Evolutionary conservation across 2,888 invertebrate genomes (phyloP).

Genomic region (Spicauda simplicius): DNA sequence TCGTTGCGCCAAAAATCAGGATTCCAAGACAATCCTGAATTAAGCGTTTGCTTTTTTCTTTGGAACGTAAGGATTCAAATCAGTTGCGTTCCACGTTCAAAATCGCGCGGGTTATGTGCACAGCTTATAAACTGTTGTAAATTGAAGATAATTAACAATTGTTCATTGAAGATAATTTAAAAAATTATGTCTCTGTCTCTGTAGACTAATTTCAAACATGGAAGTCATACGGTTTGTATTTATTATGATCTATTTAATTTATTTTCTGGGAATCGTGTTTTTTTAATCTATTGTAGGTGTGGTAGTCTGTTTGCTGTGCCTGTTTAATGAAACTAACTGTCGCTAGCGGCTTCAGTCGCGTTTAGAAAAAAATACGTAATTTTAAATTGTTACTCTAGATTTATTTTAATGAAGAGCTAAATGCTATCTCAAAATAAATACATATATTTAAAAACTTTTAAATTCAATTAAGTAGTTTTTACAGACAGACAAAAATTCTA

Average conservation of each 20-base stretch:
- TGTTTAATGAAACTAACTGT: no score
- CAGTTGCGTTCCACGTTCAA: constrained; percentile 41
- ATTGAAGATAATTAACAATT: constrained; percentile 2
- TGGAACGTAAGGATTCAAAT: background rate
- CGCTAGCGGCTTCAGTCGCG: no score
- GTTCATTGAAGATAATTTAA: constrained; percentile 7
- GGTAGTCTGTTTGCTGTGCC: no score
- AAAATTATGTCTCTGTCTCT: constrained; percentile 4
- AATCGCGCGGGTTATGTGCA: constrained; percentile 34
- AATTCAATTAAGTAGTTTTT: no score
- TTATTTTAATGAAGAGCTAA: no score
- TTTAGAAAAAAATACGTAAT: no score
- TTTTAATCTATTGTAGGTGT: no score
- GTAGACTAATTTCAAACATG: constrained; percentile 42
- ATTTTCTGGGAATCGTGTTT: background rate
- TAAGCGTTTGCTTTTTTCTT: background rate
- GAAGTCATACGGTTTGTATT: constrained; percentile 51
- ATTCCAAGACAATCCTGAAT: background rate
- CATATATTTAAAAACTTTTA: no score
- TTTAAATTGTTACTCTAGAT: no score
- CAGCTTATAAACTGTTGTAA: background rate
- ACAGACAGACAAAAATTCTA: no score
- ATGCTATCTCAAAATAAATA: no score
- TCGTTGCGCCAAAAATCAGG: background rate
- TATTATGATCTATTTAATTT: background rate